phyloP scores from a whole-genome alignment of 92 coral and sea anemone species.

The Porites lobata region DNA sequence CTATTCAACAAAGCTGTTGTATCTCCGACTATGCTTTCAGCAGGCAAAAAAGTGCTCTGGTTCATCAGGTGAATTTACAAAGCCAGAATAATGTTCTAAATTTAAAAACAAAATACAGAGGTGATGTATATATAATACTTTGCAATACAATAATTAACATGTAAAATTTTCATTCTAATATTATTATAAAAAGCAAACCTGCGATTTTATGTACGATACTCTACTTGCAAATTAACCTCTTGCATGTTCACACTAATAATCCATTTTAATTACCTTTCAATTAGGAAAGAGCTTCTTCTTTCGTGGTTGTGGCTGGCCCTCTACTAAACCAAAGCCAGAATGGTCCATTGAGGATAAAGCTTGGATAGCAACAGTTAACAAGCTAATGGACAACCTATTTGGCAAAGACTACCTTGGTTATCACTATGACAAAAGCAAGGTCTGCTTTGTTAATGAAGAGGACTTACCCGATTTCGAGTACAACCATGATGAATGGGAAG shows the following conservation, averaged over 20 bases:
- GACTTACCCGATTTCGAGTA: constrained; percentile 21
- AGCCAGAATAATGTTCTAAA: too few relatives aligned
- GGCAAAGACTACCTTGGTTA: constrained; percentile 45
- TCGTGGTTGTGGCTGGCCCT: constrained; percentile 46
- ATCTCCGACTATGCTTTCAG: constrained; percentile 34
- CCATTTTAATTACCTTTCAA: background rate
- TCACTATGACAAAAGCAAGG: constrained; percentile 14
- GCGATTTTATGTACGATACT: too few relatives aligned
- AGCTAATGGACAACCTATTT: constrained; percentile 36
- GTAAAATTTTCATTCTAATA: too few relatives aligned
- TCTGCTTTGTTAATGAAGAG: constrained; percentile 35
- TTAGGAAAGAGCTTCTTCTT: constrained; percentile 38
- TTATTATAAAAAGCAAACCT: too few relatives aligned
- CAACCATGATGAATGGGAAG: constrained; percentile 22
- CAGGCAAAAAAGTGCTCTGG: constrained; percentile 39
- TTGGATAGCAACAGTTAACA: constrained; percentile 22
- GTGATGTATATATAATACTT: background rate
- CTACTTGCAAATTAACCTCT: too few relatives aligned
- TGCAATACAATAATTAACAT: background rate
- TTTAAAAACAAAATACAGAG: too few relatives aligned
- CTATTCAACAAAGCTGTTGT: constrained; percentile 52
- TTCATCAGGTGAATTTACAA: background rate
- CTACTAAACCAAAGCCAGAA: constrained; percentile 1
- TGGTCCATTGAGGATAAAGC: constrained; percentile 37
- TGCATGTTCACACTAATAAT: too few relatives aligned